phyloP scores from a whole-genome alignment of 2,113 vertebrate genomes.

The Laterallus jamaicensis region DNA sequence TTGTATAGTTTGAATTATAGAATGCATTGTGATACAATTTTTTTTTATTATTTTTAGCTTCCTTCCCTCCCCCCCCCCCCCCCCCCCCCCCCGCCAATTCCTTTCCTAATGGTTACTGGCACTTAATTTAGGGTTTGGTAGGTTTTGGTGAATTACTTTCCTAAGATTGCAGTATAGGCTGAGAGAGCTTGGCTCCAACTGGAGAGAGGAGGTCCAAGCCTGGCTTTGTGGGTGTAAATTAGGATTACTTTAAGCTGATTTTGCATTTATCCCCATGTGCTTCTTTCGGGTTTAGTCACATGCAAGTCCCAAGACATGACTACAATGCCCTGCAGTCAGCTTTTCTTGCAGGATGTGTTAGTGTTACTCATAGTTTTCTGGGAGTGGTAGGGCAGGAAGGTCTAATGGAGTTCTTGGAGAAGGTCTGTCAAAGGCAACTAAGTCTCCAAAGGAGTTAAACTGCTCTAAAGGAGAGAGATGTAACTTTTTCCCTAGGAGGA shows the following conservation, averaged over 20 bases:
- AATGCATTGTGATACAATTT: not conserved
- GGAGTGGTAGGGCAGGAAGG: not conserved
- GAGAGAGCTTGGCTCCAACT: rapidly evolving
- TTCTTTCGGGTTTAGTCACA: not conserved
- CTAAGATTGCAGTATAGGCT: not conserved
- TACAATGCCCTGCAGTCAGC: not conserved
- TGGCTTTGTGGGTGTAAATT: not conserved
- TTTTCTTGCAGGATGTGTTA: not conserved
- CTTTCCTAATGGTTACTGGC: not conserved
- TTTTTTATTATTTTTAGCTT: no score
- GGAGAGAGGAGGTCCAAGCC: not conserved
- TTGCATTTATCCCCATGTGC: not conserved
- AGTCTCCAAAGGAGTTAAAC: not conserved
- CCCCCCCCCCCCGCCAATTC: no score
- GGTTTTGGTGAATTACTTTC: not conserved
- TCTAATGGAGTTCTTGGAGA: not conserved
- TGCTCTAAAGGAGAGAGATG: not conserved
- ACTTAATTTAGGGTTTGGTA: not conserved
- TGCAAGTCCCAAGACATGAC: not conserved
- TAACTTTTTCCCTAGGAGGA: not conserved
- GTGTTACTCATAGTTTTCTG: not conserved
- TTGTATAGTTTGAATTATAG: not conserved
- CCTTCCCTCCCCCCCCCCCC: no score
- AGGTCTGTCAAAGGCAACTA: not conserved
- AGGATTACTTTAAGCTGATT: not conserved